Percentiles rank a stretch among this genome's conserved stretches.
Evolutionary conservation across 2,113 vertebrate species (phyloP).

Genomic region (Leucopsar rothschildi): DNA sequence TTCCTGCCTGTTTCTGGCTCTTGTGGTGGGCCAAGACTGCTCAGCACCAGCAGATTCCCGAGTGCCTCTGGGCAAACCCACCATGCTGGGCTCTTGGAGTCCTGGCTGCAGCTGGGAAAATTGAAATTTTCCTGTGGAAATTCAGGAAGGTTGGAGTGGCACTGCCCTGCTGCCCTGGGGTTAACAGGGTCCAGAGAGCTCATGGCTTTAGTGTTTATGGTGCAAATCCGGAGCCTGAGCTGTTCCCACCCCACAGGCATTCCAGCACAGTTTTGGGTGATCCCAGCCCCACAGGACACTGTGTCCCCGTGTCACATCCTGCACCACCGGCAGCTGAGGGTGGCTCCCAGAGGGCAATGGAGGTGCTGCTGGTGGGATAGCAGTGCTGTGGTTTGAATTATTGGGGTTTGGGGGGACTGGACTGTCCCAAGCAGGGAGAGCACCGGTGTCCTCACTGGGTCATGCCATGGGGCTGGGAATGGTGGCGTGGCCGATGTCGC

Average conservation of each 20-base stretch:
- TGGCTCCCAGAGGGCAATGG: neutral
- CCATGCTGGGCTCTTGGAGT: rapidly evolving
- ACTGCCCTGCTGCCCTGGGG: neutral
- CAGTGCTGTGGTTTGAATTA: neutral
- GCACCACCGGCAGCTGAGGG: rapidly evolving
- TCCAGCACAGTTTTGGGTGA: rapidly evolving
- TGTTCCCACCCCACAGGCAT: rapidly evolving
- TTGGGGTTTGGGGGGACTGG: neutral
- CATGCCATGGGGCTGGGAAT: rapidly evolving
- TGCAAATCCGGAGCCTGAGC: rapidly evolving
- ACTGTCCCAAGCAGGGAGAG: rapidly evolving
- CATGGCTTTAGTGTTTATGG: rapidly evolving
- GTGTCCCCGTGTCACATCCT: neutral
- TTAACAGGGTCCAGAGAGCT: neutral
- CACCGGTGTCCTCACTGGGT: rapidly evolving
- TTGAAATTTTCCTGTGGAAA: neutral
- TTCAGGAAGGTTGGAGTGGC: neutral
- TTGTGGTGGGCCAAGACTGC: neutral
- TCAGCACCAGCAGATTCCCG: neutral
- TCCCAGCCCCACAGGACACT: rapidly evolving
- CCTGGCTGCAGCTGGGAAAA: neutral
- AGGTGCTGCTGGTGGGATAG: neutral
- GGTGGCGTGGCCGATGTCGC: neutral
- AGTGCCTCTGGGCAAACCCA: neutral
- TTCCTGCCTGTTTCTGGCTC: neutral